These are phyloP conservation scores for Eupithecia tripunctaria DNA, from an alignment of 2,888 invertebrate species.

Conservation along the genomic window DNA sequence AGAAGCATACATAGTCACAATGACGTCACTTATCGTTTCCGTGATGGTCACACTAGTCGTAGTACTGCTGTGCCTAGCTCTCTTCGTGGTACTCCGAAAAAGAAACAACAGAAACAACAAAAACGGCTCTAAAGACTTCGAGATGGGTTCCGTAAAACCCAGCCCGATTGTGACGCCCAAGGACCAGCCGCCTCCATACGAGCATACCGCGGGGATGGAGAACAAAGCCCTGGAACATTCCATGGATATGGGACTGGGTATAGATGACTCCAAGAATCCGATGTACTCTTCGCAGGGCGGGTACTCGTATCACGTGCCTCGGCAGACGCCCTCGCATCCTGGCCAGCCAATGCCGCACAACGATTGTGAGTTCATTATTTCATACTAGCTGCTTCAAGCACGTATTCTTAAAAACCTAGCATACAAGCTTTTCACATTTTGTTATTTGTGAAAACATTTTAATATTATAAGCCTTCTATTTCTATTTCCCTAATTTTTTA, in stretches of 20 bases:
- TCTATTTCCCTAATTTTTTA: too few relatives aligned
- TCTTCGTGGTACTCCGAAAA: constrained; percentile 93
- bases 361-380: constrained; percentile 80
- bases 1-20: constrained; percentile 90
- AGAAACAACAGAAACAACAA: constrained; percentile 93
- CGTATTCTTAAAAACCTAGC: too few relatives aligned
- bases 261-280: constrained; percentile 94
- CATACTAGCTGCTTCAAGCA: too few relatives aligned
- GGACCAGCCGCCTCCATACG: constrained; percentile 95
- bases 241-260: constrained; percentile 91
- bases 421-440: too few relatives aligned
- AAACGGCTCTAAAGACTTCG: constrained; percentile 94
- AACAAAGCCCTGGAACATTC: constrained; percentile 96
- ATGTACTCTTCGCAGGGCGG: constrained; percentile 93
- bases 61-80: constrained; percentile 89
- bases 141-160: constrained; percentile 94
- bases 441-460: too few relatives aligned
- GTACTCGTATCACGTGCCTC: constrained; percentile 92
- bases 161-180: constrained; percentile 92
- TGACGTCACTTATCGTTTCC: constrained; percentile 88
- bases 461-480: too few relatives aligned
- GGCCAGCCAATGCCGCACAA: constrained; percentile 89
- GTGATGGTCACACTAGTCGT: constrained; percentile 75
- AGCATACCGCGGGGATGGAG: constrained; percentile 93
- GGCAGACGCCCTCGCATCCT: constrained; percentile 86